Conservation (phyloP, 1,140 invertebrate genomes). For the Drosophila grimshawi region DNA sequence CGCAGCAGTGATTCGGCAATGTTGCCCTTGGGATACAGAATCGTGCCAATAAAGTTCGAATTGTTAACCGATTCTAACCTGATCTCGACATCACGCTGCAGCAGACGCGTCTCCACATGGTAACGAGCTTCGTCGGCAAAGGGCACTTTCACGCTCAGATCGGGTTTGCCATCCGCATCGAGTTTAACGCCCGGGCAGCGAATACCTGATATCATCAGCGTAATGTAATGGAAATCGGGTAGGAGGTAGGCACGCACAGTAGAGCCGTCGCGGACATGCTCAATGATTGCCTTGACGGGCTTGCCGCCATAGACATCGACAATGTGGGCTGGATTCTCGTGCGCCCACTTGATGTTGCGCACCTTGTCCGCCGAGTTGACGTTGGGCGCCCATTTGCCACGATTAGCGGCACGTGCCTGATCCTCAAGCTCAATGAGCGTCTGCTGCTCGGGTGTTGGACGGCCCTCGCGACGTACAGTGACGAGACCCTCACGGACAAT, state of each 20-base stretch:
- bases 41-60: slow-evolving; percentile 97
- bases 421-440: slow-evolving; percentile 95
- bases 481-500: slow-evolving; percentile 95
- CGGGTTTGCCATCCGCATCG: slow-evolving; percentile 88
- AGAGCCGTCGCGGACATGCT: slow-evolving; percentile 98
- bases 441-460: slow-evolving; percentile 88
- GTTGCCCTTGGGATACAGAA: slow-evolving; percentile 96
- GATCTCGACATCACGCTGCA: slow-evolving; percentile 97
- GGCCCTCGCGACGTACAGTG: slow-evolving; percentile 91
- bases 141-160: slow-evolving; percentile 85
- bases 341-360: slow-evolving; percentile 93
- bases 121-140: slow-evolving; percentile 88
- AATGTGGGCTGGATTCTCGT: slow-evolving; percentile 93
- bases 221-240: slow-evolving; percentile 92
- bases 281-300: slow-evolving; percentile 94
- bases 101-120: slow-evolving; percentile 95
- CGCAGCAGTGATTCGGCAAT: slow-evolving; percentile 96
- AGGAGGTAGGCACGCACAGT: slow-evolving; percentile 95
- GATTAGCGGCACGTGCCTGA: slow-evolving; percentile 92
- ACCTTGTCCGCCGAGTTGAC: slow-evolving; percentile 88
- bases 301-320: slow-evolving; percentile 92
- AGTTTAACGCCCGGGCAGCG: slow-evolving; percentile 92
- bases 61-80: slow-evolving; percentile 96
- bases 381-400: slow-evolving; percentile 92
- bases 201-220: slow-evolving; percentile 97